phyloP scores from a whole-genome alignment of 2,888 invertebrate species.

The Eubasilissa splendida region DNA sequence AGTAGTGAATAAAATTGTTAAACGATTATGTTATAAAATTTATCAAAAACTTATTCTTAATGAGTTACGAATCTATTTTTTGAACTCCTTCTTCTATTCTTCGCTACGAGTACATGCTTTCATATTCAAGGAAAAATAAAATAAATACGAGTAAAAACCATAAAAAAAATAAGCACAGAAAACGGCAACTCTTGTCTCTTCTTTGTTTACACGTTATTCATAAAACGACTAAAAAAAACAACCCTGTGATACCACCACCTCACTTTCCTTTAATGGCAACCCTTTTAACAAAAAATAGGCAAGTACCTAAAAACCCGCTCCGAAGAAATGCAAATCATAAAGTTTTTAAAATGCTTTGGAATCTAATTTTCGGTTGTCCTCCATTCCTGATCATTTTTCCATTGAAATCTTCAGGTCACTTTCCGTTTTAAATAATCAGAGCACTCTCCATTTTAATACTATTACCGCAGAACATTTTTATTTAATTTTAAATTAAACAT shows the following conservation, averaged over 20 bases:
- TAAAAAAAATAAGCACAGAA: no score
- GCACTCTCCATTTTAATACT: neutral
- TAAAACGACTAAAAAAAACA: no score
- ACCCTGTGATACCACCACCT: neutral
- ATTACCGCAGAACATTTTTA: neutral
- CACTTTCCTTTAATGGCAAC: slow-evolving; percentile 55
- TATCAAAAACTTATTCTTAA: no score
- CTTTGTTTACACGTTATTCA: no score
- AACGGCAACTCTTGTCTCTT: no score
- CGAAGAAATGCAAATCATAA: slow-evolving; percentile 57
- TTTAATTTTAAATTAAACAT: neutral
- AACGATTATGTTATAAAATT: no score
- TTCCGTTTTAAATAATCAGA: slow-evolving; percentile 31
- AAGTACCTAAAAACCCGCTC: slow-evolving; percentile 34
- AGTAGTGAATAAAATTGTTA: no score
- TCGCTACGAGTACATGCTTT: no score
- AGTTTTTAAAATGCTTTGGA: slow-evolving; percentile 57
- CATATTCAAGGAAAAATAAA: no score
- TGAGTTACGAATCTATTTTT: no score
- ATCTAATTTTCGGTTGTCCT: slow-evolving; percentile 56
- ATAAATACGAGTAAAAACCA: no score
- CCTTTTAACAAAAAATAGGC: slow-evolving; percentile 49
- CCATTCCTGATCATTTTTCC: slow-evolving; percentile 35
- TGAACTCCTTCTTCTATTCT: no score
- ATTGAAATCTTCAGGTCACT: slow-evolving; percentile 24